Percentiles rank a stretch among this genome's conserved stretches.
phyloP scores from a whole-genome alignment of 53 echinoderm and acorn worm genomes.

The Paracentrotus lividus region DNA sequence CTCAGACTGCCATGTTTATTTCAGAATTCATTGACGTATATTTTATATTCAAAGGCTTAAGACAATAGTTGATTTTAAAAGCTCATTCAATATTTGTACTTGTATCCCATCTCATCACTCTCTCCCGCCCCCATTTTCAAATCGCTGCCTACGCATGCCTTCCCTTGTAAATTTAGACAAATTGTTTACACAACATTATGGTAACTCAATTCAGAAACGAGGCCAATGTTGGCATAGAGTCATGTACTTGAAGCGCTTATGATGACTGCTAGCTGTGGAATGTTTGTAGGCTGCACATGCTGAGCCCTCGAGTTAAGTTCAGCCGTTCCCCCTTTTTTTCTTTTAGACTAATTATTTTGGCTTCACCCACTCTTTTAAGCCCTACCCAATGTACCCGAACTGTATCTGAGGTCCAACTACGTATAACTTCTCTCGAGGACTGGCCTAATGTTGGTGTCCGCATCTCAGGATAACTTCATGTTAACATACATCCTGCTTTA shows the following conservation, averaged over 20 bases:
- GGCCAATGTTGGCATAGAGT: slow-evolving; percentile 32
- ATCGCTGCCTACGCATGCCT: slow-evolving; percentile 18
- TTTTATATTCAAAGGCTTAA: too few species aligned
- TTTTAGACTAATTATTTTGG: slow-evolving; percentile 42
- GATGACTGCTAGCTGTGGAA: slow-evolving; percentile 41
- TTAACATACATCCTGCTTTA: not conserved
- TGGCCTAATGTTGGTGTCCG: not conserved
- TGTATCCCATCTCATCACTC: not conserved
- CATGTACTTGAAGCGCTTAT: slow-evolving; percentile 16
- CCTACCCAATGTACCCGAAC: slow-evolving; percentile 14
- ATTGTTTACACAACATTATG: slow-evolving; percentile 24
- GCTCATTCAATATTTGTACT: too few species aligned
- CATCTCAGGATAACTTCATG: not conserved
- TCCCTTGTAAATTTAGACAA: slow-evolving; percentile 37
- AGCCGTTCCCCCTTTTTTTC: slow-evolving; percentile 41
- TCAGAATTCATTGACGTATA: too few species aligned
- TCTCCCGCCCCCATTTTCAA: slow-evolving; percentile 12
- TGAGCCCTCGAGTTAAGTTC: slow-evolving; percentile 42
- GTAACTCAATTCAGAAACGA: not conserved
- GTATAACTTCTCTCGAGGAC: not conserved
- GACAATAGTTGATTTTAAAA: too few species aligned
- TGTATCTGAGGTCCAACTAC: not conserved
- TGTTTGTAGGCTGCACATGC: slow-evolving; percentile 43
- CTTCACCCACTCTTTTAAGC: slow-evolving; percentile 24
- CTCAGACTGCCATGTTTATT: too few species aligned